A percentile compares a stretch with the other conserved stretches of the same genome.
These are phyloP conservation scores for Hemitrygon akajei DNA, from an alignment of 2,797 vertebrate species.

Conservation along the genomic window DNA sequence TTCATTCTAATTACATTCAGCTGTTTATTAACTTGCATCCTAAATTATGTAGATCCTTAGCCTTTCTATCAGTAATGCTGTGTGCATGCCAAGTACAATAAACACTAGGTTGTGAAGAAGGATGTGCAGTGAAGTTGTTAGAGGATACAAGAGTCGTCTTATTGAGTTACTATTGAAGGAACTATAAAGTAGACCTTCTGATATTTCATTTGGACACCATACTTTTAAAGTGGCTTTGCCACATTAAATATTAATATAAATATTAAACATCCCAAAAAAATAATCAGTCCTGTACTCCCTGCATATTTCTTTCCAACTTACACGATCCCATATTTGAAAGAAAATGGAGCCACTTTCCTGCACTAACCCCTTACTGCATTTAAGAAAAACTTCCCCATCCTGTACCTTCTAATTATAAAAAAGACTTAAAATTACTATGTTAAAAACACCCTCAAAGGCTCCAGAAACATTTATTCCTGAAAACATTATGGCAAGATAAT, in stretches of 20 bases:
- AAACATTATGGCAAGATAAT: not conserved
- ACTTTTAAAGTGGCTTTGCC: not conserved
- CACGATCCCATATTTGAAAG: too few relatives aligned
- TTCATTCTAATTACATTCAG: not conserved
- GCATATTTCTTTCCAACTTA: too few relatives aligned
- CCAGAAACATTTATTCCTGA: not conserved
- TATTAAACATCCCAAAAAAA: too few relatives aligned
- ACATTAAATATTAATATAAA: not conserved
- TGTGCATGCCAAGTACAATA: not conserved
- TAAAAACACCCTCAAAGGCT: not conserved
- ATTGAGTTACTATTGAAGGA: not conserved
- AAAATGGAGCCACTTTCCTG: not conserved
- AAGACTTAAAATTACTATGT: not conserved
- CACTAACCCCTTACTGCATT: too few relatives aligned
- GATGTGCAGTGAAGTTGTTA: not conserved
- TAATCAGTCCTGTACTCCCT: too few relatives aligned
- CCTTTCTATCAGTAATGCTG: conserved; percentile 2
- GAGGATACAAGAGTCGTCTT: not conserved
- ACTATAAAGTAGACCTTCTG: not conserved
- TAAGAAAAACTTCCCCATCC: too few relatives aligned
- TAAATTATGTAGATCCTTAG: not conserved
- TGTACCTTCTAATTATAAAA: not conserved
- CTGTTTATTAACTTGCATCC: not conserved
- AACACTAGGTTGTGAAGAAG: not conserved
- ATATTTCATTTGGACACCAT: not conserved